Evolutionary conservation across 2,113 vertebrate species (phyloP), one percentile per base, ranked within the genome.

Genomic region (Marcusenius ussheri): DNA sequence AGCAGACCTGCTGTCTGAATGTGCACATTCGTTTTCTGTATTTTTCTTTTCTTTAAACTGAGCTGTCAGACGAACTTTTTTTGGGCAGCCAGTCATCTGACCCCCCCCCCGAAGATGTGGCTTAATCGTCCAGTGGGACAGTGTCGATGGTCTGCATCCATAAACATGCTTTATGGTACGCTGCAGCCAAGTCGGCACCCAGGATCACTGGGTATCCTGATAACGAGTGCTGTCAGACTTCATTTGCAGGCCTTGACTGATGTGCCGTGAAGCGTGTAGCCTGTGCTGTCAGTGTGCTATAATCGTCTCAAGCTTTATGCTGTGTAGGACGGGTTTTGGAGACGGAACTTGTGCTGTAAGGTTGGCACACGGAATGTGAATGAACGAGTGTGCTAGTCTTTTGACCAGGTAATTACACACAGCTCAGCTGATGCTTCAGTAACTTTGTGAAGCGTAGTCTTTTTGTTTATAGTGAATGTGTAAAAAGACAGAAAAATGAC

Each of bases 191-290:
- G 90, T 87, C n/a, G 47, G 45, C 80, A 46, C 35, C 46, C 88
- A 88, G 89, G 90, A 83, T 86, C 50, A 39, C 90, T 74, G 70
- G 70, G 88, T 74, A 91, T 85, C 24, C 58, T 7, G 42, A 80
- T 91, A 90, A 47, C 42, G 46, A 90, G 88, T 88, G 90, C 92
- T 93, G 92, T 94, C 91, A 77, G 83, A 58, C 91, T 88, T 89
- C n/a, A 91, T 94, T 92, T 90, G 58, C 66, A 0, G 9, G 50
- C 51, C 31, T 77, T 77, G 70, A 35, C 70, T 39, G 31, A 39
- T 39, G 31, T 77, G 70, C 70, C 15, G 13, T 17, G 31, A 77
- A 77, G 27, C 8, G 24, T 24, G 27, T 42, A 83, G 17, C 42
- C 80, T 24, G 80, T 46, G 45, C 17, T 21, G 80, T 83, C 80